These are phyloP conservation scores for Emydura subglobosa DNA, from an alignment of 2,113 vertebrate species.

Conservation along the genomic window DNA sequence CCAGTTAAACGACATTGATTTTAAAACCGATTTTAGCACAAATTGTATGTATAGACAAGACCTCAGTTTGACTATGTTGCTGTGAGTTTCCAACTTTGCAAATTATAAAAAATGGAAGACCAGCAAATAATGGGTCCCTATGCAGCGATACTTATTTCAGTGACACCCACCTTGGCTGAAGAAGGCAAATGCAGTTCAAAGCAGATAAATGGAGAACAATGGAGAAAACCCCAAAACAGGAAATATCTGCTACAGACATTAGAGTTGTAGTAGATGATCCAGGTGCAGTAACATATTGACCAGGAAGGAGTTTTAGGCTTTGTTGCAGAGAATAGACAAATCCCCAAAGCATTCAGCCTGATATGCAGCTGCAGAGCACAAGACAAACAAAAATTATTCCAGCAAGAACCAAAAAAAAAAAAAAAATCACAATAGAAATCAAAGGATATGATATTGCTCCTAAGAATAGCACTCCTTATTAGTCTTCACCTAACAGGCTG, in stretches of 20 bases:
- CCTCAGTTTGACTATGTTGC: neutral
- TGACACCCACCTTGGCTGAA: slow-evolving; percentile 49
- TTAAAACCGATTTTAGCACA: neutral
- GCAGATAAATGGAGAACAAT: slow-evolving; percentile 59
- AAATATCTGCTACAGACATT: slow-evolving; percentile 74
- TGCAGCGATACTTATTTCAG: slow-evolving; percentile 24
- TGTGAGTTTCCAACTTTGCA: neutral
- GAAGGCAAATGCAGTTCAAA: slow-evolving; percentile 53
- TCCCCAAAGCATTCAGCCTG: slow-evolving; percentile 63
- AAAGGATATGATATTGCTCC: slow-evolving; percentile 65
- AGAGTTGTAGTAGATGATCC: slow-evolving; percentile 59
- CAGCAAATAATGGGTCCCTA: slow-evolving; percentile 17
- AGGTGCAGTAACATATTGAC: slow-evolving; percentile 72
- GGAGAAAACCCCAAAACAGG: slow-evolving; percentile 76
- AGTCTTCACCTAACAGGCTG: slow-evolving; percentile 64
- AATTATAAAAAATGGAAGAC: neutral
- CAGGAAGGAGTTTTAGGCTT: slow-evolving; percentile 69
- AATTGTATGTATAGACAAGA: slow-evolving; percentile 3
- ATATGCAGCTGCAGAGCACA: slow-evolving; percentile 71
- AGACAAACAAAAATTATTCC: slow-evolving; percentile 74
- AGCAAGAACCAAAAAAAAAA: slow-evolving; percentile 13
- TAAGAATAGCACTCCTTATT: slow-evolving; percentile 73
- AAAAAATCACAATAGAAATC: slow-evolving; percentile 75
- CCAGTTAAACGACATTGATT: slow-evolving; percentile 1
- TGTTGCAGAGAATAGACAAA: slow-evolving; percentile 70